Evolutionary conservation across 2,113 vertebrate genomes (phyloP), one percentile per base, ranked within the genome.

Genomic region (Parotia lawesii): DNA sequence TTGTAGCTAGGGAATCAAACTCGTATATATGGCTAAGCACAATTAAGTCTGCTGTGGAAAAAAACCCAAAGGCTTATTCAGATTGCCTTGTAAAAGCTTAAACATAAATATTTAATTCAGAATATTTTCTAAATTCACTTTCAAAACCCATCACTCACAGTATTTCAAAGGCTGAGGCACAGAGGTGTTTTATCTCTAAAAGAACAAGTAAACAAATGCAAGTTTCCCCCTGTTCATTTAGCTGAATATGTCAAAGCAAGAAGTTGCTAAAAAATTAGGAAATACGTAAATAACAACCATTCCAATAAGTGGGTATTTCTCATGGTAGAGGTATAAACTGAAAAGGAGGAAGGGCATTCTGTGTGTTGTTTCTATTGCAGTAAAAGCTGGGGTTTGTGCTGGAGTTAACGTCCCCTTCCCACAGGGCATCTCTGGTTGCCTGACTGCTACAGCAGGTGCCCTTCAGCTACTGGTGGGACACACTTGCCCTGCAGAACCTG

Each of bases 41-140:
- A 87, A 95, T 87, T 93, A 94, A 94, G 53, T 72, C 62, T 90
- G 78, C 94, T 80, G 86, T 85, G 86, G 92, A 85, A 94, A 96
- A 96, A 94, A 92, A 56, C 70, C 89, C 87, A 91, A 96, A 93
- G 71, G 74, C 80, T 89, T 90, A 89, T 93, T 93, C 92, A 86
- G 74, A 95, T 89, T 94, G 94, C 77, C 80, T 95, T 90, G 78
- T 90, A 95, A 97, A 93, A 96, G 90, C 94, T 89, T 96, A 87
- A 94, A 85, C 95, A 97, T 97, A 92, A 96, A 95, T 96, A 96
- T 96, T 97, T 96, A 93, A 97, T 97, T 95, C 92, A 83, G 90
- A 85, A 89, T 93, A 85, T 94, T 90, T 93, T 96, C 94, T 90
- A 96, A 94, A 91, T 95, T 95, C 94, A 88, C 93, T 95, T 95